Evolutionary conservation across 2,113 vertebrate species (phyloP).

Genomic region (Propithecus coquereli): DNA sequence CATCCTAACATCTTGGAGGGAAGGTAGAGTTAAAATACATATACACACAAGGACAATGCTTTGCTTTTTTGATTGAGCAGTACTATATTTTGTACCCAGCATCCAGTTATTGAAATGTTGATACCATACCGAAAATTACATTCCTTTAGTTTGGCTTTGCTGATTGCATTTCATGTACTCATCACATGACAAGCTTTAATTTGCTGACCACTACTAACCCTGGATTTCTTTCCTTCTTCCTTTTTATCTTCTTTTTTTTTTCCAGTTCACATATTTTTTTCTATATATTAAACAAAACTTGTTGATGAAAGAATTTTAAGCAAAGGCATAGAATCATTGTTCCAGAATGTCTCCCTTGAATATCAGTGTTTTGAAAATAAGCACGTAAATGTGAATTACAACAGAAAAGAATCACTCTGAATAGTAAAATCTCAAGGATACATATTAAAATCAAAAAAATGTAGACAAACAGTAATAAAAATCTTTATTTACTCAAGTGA

Average conservation of each 20-base stretch:
- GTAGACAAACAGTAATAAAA: not conserved
- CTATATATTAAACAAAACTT: conserved; percentile 35
- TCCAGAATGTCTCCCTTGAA: conserved; percentile 36
- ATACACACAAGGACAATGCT: not conserved
- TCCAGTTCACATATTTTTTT: conserved; percentile 50
- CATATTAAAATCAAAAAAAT: not conserved
- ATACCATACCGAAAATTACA: not conserved
- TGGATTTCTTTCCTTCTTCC: not conserved
- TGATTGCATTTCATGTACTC: not conserved
- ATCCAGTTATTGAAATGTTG: not conserved
- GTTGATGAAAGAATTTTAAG: conserved; percentile 46
- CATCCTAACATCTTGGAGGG: not conserved
- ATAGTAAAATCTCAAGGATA: not conserved
- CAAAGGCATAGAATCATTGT: conserved; percentile 18
- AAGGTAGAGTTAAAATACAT: not conserved
- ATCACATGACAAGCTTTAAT: conserved; percentile 37
- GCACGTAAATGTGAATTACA: not conserved
- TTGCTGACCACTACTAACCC: conserved; percentile 41
- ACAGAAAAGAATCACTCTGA: not conserved
- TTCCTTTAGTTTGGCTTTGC: not conserved
- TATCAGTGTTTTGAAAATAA: conserved; percentile 40
- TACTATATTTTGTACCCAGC: not conserved
- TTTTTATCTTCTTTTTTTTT: not conserved
- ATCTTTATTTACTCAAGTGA: not conserved
- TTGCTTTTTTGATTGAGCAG: not conserved